A percentile compares a stretch with the other conserved stretches of the same genome.
Evolutionary conservation across 2,113 vertebrate species (phyloP).

Genomic region (Hippocampus comes): DNA sequence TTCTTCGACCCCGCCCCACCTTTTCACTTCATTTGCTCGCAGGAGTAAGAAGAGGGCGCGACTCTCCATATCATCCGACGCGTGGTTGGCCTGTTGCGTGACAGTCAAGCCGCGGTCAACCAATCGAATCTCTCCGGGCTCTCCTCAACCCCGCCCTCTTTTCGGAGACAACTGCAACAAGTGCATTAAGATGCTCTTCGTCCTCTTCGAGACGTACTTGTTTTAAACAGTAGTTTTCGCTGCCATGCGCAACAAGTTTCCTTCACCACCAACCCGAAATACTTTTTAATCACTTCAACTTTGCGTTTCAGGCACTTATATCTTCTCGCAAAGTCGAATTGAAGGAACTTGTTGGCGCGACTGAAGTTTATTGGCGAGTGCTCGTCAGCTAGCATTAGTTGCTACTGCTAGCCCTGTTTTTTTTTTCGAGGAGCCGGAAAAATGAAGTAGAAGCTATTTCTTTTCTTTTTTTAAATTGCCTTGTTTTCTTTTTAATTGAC

Average conservation of each 20-base stretch:
- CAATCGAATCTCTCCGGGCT: conserved; percentile 32
- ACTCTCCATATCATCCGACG: neutral
- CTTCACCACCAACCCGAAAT: neutral
- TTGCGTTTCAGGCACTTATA: neutral
- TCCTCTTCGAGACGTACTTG: conserved; percentile 14
- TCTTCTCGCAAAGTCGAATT: neutral
- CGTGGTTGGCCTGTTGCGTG: conserved; percentile 40
- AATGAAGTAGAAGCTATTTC: conserved; percentile 43
- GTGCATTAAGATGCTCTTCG: conserved; percentile 68
- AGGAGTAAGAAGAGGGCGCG: neutral
- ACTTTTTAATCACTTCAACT: neutral
- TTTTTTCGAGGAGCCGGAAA: conserved; percentile 1
- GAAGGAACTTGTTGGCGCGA: neutral
- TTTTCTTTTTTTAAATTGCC: conserved; percentile 24
- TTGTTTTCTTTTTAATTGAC: conserved; percentile 5
- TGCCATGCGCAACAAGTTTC: conserved; percentile 3
- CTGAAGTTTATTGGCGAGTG: conserved; percentile 35
- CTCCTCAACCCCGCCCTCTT: conserved; percentile 32
- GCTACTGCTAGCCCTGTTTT: conserved; percentile 37
- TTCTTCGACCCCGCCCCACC: neutral
- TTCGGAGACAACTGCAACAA: conserved; percentile 67
- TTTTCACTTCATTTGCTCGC: neutral
- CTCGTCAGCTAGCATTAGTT: conserved; percentile 40
- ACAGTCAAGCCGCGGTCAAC: conserved; percentile 37
- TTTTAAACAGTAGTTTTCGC: conserved; percentile 7